phyloP scores from a whole-genome alignment of 2,113 vertebrate species.

The Tympanuchus pallidicinctus region DNA sequence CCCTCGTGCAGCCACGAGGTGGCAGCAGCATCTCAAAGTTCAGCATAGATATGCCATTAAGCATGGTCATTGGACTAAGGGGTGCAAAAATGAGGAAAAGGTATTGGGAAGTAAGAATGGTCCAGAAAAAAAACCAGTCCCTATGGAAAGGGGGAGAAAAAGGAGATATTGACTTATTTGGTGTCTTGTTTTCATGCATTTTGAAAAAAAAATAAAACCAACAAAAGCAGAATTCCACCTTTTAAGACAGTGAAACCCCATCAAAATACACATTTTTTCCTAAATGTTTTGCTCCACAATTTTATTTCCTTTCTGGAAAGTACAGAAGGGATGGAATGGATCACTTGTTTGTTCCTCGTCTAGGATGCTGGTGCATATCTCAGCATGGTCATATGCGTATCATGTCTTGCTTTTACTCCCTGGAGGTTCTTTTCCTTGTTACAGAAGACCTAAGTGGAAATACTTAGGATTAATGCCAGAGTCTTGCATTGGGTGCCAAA shows the following conservation, averaged over 20 bases:
- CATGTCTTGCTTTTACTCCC: not conserved
- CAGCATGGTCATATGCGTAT: no score
- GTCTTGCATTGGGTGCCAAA: not conserved
- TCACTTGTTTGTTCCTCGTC: not conserved
- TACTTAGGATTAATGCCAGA: not conserved
- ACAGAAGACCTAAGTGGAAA: not conserved
- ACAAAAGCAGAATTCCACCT: not conserved
- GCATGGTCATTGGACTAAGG: accelerated
- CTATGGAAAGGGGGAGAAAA: not conserved
- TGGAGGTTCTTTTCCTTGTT: not conserved
- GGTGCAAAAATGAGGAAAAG: accelerated
- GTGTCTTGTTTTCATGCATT: not conserved
- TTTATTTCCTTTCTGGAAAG: not conserved
- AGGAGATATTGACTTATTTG: not conserved
- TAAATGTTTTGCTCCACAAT: not conserved
- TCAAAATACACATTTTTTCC: not conserved
- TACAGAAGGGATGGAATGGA: accelerated
- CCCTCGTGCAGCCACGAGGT: not conserved
- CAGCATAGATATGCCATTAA: accelerated
- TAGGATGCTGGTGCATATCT: not conserved
- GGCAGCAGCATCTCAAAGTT: not conserved
- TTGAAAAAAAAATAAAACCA: not conserved
- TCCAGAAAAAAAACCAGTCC: not conserved
- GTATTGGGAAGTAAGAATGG: accelerated
- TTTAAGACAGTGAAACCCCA: not conserved